A percentile compares a stretch with the other conserved stretches of the same genome.
phyloP scores from a whole-genome alignment of 2,797 vertebrate species.

The Heterohyrax brucei region DNA sequence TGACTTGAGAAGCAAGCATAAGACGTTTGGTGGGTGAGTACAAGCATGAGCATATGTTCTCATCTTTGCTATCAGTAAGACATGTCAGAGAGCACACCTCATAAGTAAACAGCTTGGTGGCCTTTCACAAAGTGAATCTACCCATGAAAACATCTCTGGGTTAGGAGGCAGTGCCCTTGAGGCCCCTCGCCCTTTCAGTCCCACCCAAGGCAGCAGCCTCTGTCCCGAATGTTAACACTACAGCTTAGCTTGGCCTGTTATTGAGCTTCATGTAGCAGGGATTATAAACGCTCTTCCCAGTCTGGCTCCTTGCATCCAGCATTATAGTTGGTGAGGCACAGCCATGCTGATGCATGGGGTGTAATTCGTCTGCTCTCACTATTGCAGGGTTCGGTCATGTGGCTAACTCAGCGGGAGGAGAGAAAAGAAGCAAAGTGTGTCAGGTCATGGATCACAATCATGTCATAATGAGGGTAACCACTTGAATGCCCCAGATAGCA shows the following conservation, averaged over 20 bases:
- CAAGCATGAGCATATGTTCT: rapidly evolving
- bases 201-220: neutral
- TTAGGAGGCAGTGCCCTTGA: neutral
- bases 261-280: neutral
- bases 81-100: neutral
- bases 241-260: neutral
- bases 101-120: rapidly evolving
- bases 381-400: no score
- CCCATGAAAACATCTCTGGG: neutral
- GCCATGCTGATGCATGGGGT: neutral
- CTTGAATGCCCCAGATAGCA: neutral
- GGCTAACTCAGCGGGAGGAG: neutral
- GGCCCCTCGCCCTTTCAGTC: neutral
- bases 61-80: neutral
- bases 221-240: neutral
- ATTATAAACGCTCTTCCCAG: neutral
- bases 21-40: neutral
- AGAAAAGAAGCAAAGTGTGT: neutral
- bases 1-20: no score
- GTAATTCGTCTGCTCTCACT: neutral
- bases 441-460: neutral
- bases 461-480: neutral
- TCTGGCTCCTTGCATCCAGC: no score
- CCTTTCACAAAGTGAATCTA: neutral
- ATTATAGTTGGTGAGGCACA: neutral